Evolutionary conservation across 30 jellyfish, hydroid and myxozoan genomes (phyloP), one percentile per base, ranked within the genome.

Genomic region (Turritopsis rubra): DNA sequence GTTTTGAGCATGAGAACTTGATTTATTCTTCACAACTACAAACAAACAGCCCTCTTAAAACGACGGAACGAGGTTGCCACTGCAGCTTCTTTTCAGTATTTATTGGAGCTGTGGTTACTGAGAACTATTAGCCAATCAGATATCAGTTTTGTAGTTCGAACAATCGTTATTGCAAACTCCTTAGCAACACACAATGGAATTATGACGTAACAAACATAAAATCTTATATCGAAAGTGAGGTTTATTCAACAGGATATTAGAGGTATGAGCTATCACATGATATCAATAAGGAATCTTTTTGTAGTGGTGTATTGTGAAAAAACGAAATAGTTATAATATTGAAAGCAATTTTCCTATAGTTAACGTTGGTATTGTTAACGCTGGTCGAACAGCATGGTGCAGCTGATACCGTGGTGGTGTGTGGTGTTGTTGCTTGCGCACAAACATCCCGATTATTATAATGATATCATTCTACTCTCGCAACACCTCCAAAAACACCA

Each of bases 101-200:
- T 80, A 52, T 80, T 25, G 85, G 79, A 78, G 88, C 72, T 68
- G 84, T 79, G 65, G 96, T 88, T 88, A 88, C 96, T 83, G 75
- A 70, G 96, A 54, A 86, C 83, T 87, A 85, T 88, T 88, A 86
- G 79, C 96, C 96, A 88, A 88, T 88, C 91, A 88, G 75, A 88
- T 79, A 86, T 89, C 95, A 74, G 82, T 1, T 0, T 74, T 21
- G 65, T 23, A n/a, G 41, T 16, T 52, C 24, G 65, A 29, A 29
- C 54, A 29, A 74, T 24, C 7, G 41, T 1, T 30, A 1, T 26
- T 21, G 60, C 24, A 1, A n/a, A 74, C 65, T 74, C 82, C 82
- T 74, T 74, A 74, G 60, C 54, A 74, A 74, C 82, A 74, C 24
- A 74, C 28, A 28, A 74, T n/a, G 9, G 53, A n/a, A n/a, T n/a